These are phyloP conservation scores for Doris montereyensis DNA, from an alignment of 2,888 invertebrate species.

Conservation along the genomic window DNA sequence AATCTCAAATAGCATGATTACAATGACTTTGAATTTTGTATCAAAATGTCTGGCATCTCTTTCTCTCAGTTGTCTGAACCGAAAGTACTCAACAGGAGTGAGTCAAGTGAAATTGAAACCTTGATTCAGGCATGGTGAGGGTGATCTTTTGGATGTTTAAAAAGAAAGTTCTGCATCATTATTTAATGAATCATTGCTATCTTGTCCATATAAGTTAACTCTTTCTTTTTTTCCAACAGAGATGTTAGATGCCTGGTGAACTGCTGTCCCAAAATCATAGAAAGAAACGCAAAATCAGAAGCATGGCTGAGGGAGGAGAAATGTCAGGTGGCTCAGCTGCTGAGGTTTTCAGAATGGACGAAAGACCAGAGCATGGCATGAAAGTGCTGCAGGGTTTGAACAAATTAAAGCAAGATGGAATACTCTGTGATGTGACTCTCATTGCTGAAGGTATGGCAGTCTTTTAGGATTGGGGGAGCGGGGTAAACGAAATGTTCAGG, in stretches of 20 bases:
- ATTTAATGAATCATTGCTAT: too few relatives aligned
- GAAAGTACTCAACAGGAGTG: too few relatives aligned
- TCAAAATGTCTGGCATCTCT: too few relatives aligned
- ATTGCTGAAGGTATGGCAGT: conserved; percentile 71
- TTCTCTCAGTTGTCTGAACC: too few relatives aligned
- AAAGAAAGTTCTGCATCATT: too few relatives aligned
- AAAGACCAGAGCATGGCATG: conserved; percentile 70
- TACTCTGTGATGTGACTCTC: conserved; percentile 72
- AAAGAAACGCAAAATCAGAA: conserved; percentile 43
- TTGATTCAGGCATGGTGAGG: too few relatives aligned
- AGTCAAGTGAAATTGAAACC: too few relatives aligned
- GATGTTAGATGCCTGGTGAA: conserved; percentile 49
- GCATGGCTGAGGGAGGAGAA: conserved; percentile 52
- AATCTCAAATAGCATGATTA: too few relatives aligned
- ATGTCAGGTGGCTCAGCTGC: conserved; percentile 45
- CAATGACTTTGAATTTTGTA: too few relatives aligned
- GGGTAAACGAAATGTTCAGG: too few relatives aligned
- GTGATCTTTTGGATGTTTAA: too few relatives aligned
- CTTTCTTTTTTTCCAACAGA: conserved; percentile 7
- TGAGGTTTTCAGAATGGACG: conserved; percentile 64
- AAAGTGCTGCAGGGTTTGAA: conserved; percentile 70
- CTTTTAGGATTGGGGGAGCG: too few relatives aligned
- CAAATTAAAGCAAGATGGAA: conserved; percentile 70
- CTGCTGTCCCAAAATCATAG: conserved; percentile 24
- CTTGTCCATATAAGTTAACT: not conserved